phyloP scores from a whole-genome alignment of 2,888 invertebrate species.

The Sphaerophoria taeniata region DNA sequence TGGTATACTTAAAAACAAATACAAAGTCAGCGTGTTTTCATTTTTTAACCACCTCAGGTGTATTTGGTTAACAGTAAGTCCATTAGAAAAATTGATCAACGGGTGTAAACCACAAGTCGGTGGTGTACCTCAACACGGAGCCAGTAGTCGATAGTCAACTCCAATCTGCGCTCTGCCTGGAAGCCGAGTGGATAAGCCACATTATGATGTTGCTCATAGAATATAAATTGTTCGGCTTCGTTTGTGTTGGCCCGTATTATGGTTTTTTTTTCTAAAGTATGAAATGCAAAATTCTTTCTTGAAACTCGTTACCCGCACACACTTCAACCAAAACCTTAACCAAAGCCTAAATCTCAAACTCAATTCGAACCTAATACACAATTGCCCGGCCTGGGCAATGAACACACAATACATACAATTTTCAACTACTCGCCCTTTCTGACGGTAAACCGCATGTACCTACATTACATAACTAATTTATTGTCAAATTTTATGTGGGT shows the following conservation, averaged over 20 bases:
- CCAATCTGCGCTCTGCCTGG: conserved; percentile 32
- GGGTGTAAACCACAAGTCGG: neutral
- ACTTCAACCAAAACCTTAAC: neutral
- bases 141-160: neutral
- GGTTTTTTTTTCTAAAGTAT: conserved; percentile 17
- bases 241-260: neutral
- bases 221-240: conserved; percentile 30
- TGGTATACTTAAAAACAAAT: neutral
- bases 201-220: conserved; percentile 26
- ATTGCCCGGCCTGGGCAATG: neutral
- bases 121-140: too few relatives aligned
- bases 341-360: neutral
- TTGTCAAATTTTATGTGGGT: conserved; percentile 41
- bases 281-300: conserved; percentile 29
- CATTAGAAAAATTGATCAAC: conserved; percentile 65
- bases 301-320: conserved; percentile 34
- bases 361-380: neutral
- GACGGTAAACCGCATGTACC: too few relatives aligned
- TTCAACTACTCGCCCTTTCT: conserved; percentile 24
- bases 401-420: conserved; percentile 20
- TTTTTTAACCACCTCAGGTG: conserved; percentile 31
- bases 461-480: conserved; percentile 14
- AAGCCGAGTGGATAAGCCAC: conserved; percentile 40
- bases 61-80: conserved; percentile 45
- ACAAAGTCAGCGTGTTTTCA: neutral